Evolutionary conservation across 2,888 invertebrate genomes (phyloP), one percentile per base, ranked within the genome.

Genomic region (Amphipyra tragopoginis): DNA sequence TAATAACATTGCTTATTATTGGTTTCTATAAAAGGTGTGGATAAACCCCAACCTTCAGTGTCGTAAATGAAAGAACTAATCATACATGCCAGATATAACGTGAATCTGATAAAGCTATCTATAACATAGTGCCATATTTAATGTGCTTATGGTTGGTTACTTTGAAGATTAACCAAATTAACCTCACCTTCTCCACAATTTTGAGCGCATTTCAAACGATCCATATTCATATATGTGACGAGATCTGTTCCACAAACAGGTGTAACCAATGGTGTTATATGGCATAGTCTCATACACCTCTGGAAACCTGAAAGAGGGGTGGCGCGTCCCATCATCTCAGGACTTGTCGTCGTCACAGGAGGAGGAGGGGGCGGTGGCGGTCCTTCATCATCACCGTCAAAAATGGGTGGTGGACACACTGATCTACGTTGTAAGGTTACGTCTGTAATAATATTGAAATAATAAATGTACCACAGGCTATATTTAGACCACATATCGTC

Each of bases 211-310:
- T 79, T 76, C 43, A 95, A 74, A 15, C 88, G 82, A 15, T 88
- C 89, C 7, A 83, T 85, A 63, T 95, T 95, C 39, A 71, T 75
- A 65, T 95, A 95, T 1, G 90, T 92, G 1, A 88, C 71, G 1
- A 86, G 74, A 65, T 95, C 87, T 13, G 89, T 82, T 2, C 94
- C 95, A 67, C 95, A 95, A 4, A 95, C 90, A 3, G 95, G 95
- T 65, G 88, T 91, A 66, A 90, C 93, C 65, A 91, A 85, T 0
- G 85, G 52, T 0, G 93, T 90, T 36, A 87, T 85, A 0, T 81
- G 81, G 65, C 95, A 95, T 11, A 48, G 56, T 5, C 54, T 59
- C 40, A 84, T 76, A 47, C 86, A 86, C 10, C 14, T 47, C n/a
- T 65, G 64, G 36, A 68, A 59, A 13, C 11, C 6, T 9, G 59